These are phyloP conservation scores for Ellobius talpinus DNA, from an alignment of 2,113 vertebrate species.

Conservation along the genomic window DNA sequence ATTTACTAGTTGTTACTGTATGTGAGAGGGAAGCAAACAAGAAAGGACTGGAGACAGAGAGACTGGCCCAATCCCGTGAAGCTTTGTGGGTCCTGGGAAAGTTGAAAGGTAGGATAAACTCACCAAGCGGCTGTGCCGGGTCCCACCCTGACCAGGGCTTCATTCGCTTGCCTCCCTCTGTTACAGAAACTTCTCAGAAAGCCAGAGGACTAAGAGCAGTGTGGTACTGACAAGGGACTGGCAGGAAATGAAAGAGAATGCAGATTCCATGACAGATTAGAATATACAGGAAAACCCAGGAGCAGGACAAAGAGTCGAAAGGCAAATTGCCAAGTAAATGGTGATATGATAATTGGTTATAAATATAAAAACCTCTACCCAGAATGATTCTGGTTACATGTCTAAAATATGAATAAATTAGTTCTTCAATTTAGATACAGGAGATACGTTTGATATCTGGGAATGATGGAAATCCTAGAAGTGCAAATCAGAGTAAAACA, in stretches of 20 bases:
- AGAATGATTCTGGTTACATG: background rate
- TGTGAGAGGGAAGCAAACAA: background rate
- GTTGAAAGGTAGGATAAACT: background rate
- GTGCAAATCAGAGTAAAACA: background rate
- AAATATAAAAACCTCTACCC: background rate
- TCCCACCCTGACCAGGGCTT: background rate
- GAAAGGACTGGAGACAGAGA: background rate
- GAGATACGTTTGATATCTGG: background rate
- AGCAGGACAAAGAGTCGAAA: background rate
- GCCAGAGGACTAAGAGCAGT: background rate
- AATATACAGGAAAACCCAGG: background rate
- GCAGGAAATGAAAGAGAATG: too few relatives aligned
- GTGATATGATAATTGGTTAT: background rate
- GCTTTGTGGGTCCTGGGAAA: background rate
- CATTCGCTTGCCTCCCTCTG: background rate
- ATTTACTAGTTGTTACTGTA: background rate
- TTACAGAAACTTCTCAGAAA: background rate
- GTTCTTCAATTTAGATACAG: background rate
- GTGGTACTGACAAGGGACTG: background rate
- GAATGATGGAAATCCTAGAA: background rate
- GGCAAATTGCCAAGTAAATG: background rate
- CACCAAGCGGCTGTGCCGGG: background rate
- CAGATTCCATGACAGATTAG: too few relatives aligned
- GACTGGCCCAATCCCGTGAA: background rate
- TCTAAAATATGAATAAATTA: background rate